phyloP scores from a whole-genome alignment of 1,140 invertebrate species.

The Ladona fulva region DNA sequence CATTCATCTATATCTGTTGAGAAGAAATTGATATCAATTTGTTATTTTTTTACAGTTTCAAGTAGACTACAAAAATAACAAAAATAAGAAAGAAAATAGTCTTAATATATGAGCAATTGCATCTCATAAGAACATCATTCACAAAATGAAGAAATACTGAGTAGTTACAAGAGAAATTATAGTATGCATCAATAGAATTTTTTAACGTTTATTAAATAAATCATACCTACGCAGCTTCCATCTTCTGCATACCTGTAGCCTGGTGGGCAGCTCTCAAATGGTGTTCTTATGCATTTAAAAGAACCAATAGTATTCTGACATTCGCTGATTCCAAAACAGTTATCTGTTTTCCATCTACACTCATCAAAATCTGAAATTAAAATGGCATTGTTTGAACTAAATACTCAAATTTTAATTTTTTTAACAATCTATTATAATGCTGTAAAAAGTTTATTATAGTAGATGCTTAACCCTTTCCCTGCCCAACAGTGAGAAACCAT shows the following conservation, averaged over 20 bases:
- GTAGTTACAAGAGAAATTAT: no score
- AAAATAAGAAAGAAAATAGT: not conserved
- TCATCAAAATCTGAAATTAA: constrained; percentile 54
- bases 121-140: no score
- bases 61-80: not conserved
- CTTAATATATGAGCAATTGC: no score
- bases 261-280: constrained; percentile 44
- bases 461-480: no score
- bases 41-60: not conserved
- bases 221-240: constrained; percentile 40
- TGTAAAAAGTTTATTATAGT: no score
- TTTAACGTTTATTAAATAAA: no score
- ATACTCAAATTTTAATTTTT: not conserved
- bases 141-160: no score
- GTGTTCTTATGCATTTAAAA: constrained; percentile 46
- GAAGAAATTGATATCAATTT: not conserved
- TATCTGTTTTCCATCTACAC: constrained; percentile 40
- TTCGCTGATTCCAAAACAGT: constrained; percentile 41
- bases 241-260: constrained; percentile 47
- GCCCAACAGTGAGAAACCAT: no score
- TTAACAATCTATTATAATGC: no score
- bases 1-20: constrained; percentile 63
- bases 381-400: constrained; percentile 15
- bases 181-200: no score
- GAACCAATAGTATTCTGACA: constrained; percentile 61